Evolutionary conservation across 2,113 vertebrate species (phyloP).

Genomic region (Apistogramma diplotaenia): DNA sequence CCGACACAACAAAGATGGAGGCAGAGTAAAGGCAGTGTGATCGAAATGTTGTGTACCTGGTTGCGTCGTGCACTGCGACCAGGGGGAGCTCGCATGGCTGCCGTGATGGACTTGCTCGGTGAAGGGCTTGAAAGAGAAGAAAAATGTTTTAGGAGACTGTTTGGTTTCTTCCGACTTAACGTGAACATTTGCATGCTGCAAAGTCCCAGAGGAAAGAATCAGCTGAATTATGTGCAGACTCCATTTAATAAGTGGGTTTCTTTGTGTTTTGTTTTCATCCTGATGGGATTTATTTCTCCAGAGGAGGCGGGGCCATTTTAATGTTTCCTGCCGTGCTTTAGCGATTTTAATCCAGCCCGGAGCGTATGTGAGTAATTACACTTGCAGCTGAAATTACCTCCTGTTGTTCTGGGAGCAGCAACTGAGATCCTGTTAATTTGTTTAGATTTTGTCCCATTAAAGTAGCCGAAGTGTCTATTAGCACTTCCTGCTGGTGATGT

Average conservation of each 20-base stretch:
- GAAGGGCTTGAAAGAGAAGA: conserved; percentile 48
- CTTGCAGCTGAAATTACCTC: background rate
- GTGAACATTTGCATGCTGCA: background rate
- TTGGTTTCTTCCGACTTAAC: background rate
- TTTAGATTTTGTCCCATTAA: background rate
- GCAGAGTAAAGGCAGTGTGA: background rate
- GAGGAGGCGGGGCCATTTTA: background rate
- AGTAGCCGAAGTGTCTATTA: background rate
- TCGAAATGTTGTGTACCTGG: conserved; percentile 75
- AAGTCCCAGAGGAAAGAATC: background rate
- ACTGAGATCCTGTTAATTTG: background rate
- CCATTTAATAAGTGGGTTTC: background rate
- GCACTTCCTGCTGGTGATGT: background rate
- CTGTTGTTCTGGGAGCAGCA: background rate
- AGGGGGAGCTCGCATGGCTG: conserved; percentile 82
- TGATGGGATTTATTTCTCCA: background rate
- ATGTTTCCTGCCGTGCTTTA: background rate
- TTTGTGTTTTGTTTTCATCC: background rate
- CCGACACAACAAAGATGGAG: accelerated
- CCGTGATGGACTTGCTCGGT: conserved; percentile 59
- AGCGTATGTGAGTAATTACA: background rate
- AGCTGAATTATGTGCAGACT: background rate
- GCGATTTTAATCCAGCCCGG: background rate
- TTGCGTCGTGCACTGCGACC: conserved; percentile 86
- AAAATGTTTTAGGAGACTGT: background rate